Conservation (phyloP, 2,888 invertebrate species). For the Timema cristinae region DNA sequence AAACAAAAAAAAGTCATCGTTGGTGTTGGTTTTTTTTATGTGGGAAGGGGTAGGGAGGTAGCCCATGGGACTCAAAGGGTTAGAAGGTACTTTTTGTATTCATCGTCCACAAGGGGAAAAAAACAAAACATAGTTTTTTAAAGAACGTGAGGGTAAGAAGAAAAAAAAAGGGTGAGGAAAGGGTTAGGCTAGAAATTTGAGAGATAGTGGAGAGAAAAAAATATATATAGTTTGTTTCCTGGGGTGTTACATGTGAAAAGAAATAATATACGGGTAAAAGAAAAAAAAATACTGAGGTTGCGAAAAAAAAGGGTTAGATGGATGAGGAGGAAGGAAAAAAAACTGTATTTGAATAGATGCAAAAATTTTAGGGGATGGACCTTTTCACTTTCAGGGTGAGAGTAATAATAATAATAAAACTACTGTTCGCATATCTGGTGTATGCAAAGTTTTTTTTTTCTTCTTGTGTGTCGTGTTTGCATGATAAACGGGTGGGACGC, state of each 20-base stretch:
- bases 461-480: slow-evolving; percentile 11
- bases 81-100: slow-evolving; percentile 13
- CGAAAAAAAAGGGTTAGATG: no score
- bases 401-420: slow-evolving; percentile 13
- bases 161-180: neutral
- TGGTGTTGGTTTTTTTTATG: no score
- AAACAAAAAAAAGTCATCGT: no score
- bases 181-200: slow-evolving; percentile 9
- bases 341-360: slow-evolving; percentile 13
- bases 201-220: slow-evolving; percentile 11
- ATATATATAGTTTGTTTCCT: slow-evolving; percentile 9
- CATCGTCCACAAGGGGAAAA: no score
- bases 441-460: slow-evolving; percentile 16
- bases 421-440: slow-evolving; percentile 5
- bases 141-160: no score
- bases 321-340: neutral
- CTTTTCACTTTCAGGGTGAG: slow-evolving; percentile 1
- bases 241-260: slow-evolving; percentile 17
- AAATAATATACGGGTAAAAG: neutral
- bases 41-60: no score
- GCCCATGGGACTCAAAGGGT: slow-evolving; percentile 11
- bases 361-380: slow-evolving; percentile 15
- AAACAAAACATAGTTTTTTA: no score
- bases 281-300: no score
- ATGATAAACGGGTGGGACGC: slow-evolving; percentile 8